Evolutionary conservation across 2,888 invertebrate species (phyloP).

Genomic region (Creontiades dilutus): DNA sequence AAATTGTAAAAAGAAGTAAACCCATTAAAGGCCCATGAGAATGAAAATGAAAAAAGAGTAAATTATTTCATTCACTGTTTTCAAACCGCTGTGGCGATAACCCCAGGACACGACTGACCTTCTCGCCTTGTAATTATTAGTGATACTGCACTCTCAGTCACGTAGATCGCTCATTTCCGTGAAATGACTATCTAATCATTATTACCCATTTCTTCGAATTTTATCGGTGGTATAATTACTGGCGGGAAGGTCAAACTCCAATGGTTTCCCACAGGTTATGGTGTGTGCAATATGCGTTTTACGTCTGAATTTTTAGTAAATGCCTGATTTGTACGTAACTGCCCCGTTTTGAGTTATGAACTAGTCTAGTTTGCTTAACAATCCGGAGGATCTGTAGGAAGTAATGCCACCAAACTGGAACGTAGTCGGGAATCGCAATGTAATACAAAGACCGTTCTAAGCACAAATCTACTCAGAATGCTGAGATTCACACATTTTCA

Average conservation of each 20-base stretch:
- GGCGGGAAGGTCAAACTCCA: slow-evolving; percentile 37
- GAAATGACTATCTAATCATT: slow-evolving; percentile 28
- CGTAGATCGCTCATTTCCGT: slow-evolving; percentile 34
- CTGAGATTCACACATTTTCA: no score
- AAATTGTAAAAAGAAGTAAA: background rate
- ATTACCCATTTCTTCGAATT: slow-evolving; percentile 46
- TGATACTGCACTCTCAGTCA: slow-evolving; percentile 44
- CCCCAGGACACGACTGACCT: background rate
- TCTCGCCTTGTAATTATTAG: slow-evolving; percentile 48
- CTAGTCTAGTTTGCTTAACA: no score
- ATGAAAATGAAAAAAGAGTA: background rate
- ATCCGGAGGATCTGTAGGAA: no score
- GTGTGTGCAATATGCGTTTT: background rate
- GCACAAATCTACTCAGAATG: no score
- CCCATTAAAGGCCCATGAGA: background rate
- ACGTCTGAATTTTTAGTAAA: no score
- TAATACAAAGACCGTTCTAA: no score
- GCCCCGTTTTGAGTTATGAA: no score
- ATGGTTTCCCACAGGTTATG: slow-evolving; percentile 6
- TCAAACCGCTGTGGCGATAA: background rate
- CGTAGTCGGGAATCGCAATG: no score
- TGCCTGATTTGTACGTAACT: no score
- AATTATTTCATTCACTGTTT: background rate
- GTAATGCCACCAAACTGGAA: no score
- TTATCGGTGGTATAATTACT: slow-evolving; percentile 11